These are phyloP conservation scores for Pachliopta kotzebuea DNA, from an alignment of 2,888 invertebrate genomes.

Conservation along the genomic window DNA sequence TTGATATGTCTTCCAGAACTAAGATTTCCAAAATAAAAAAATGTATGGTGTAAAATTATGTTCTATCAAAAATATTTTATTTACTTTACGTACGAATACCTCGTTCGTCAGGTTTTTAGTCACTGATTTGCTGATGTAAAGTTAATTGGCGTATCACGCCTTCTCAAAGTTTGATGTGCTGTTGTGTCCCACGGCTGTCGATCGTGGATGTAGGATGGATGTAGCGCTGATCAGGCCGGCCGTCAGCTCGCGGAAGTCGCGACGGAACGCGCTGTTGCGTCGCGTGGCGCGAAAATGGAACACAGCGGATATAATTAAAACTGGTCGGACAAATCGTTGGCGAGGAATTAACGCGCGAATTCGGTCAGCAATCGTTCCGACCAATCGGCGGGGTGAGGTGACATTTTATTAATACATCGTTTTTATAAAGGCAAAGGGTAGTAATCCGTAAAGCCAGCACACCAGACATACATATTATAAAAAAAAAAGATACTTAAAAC, in stretches of 20 bases:
- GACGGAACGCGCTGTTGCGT: conserved; percentile 51
- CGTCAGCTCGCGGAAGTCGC: conserved; percentile 62
- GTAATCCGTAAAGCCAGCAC: background rate
- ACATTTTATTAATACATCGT: background rate
- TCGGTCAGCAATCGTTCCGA: conserved; percentile 52
- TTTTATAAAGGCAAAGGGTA: background rate
- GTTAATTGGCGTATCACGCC: background rate
- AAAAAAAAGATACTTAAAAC: background rate
- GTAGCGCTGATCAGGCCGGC: conserved; percentile 50
- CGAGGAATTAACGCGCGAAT: conserved; percentile 64
- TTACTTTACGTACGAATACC: no score
- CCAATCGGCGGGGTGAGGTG: conserved; percentile 29
- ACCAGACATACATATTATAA: background rate
- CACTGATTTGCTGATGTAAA: background rate
- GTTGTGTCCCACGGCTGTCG: conserved; percentile 35
- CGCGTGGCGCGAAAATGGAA: conserved; percentile 70
- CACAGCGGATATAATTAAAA: conserved; percentile 78
- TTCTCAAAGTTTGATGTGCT: background rate
- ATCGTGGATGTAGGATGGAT: conserved; percentile 38
- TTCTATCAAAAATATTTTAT: no score
- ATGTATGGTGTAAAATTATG: no score
- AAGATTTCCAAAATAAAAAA: no score
- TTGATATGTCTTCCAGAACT: no score
- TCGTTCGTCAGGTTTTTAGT: no score
- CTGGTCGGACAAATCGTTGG: conserved; percentile 65